Conservation (phyloP, 2,888 invertebrate genomes). For the Seladonia tumulorum region DNA sequence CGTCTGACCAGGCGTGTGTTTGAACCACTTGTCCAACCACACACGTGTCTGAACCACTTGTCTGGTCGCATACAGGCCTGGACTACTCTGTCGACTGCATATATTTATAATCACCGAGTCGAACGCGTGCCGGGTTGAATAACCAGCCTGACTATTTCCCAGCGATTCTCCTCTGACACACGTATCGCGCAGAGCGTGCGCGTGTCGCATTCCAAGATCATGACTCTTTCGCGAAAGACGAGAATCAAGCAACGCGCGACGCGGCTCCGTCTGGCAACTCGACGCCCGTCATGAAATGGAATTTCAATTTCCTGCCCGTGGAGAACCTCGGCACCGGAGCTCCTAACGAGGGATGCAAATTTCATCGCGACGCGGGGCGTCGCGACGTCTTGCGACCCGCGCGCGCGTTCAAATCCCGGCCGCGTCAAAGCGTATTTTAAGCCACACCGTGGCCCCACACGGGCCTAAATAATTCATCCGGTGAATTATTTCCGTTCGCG, state of each 20-base stretch:
- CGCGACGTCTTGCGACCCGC: not conserved
- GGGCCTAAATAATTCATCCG: conserved; percentile 79
- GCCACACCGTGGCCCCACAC: conserved; percentile 43
- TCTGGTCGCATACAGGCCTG: not conserved
- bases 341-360: conserved; percentile 31
- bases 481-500: conserved; percentile 78
- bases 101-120: not conserved
- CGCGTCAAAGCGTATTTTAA: conserved; percentile 25
- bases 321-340: conserved; percentile 10
- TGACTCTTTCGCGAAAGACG: conserved; percentile 14
- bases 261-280: conserved; percentile 1
- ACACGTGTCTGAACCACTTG: not conserved
- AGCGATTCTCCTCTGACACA: not conserved
- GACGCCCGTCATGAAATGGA: conserved; percentile 25
- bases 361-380: conserved; percentile 11
- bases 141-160: not conserved
- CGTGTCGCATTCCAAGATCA: not conserved
- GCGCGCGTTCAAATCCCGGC: conserved; percentile 5
- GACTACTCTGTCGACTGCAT: not conserved
- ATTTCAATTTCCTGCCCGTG: conserved; percentile 31
- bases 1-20: not conserved
- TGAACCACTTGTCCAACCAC: not conserved
- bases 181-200: not conserved
- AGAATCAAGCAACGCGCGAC: not conserved
- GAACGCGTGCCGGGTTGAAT: not conserved